Conservation (phyloP, 2,113 vertebrate genomes). For the Microcebus lehilahytsara region DNA sequence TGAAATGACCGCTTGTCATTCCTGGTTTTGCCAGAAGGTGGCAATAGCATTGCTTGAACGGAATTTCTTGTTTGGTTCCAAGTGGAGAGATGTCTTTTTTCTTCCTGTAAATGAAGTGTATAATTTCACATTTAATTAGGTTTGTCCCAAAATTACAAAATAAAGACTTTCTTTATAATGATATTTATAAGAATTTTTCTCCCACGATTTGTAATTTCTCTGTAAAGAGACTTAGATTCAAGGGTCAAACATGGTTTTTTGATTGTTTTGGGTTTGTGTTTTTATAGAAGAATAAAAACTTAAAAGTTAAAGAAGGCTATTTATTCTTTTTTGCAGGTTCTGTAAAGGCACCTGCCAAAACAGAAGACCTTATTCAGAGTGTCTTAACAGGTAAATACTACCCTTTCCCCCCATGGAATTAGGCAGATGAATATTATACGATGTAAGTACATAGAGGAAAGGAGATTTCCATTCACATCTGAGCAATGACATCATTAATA, state of each 20-base stretch:
- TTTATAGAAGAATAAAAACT: not conserved
- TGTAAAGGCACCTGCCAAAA: slow-evolving; percentile 91
- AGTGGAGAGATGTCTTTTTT: not conserved
- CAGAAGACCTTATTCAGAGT: slow-evolving; percentile 96
- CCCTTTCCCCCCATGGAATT: not conserved
- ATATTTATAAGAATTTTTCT: not conserved
- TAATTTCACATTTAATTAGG: not conserved
- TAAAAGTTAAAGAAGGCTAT: not conserved
- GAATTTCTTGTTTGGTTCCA: not conserved
- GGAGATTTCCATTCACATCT: not conserved
- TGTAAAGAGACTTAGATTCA: not conserved
- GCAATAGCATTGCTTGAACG: not conserved
- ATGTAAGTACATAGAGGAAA: not conserved
- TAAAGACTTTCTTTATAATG: not conserved
- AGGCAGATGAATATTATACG: not conserved
- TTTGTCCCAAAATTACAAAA: not conserved
- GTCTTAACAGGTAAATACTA: slow-evolving; percentile 92
- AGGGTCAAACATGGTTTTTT: not conserved
- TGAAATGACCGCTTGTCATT: not conserved
- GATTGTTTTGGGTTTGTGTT: not conserved
- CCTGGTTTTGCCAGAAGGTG: slow-evolving; percentile 55
- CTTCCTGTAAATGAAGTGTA: not conserved
- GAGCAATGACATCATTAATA: not conserved
- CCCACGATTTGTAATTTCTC: not conserved
- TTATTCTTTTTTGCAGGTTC: slow-evolving; percentile 85